Base-by-base conservation (phyloP, 1,140 invertebrate genomes). In the Acromyrmex charruanus region DNA sequence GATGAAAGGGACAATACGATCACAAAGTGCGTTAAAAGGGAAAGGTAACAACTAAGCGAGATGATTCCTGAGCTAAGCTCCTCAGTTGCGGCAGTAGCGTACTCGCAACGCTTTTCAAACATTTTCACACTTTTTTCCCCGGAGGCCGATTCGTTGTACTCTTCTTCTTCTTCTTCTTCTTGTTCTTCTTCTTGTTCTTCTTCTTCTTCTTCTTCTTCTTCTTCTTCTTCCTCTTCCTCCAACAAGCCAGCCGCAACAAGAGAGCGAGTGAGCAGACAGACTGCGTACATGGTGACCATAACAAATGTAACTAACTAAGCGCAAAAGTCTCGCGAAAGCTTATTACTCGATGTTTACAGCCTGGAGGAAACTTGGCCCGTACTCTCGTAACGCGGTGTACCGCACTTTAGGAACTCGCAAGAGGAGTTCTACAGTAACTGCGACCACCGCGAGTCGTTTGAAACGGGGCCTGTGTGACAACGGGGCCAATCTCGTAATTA, bases 271-370 rank as follows among this genome's bases (percentile, higher is more conserved):
- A 69, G 21, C 53, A 58, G 39, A 18, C 21, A 51, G 63, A 58
- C 69, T 53, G 61, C 51, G 81, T 71, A 55, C 71, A 72, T 44
- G 63, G 75, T 80, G 25, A 61, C 39, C 65, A 65, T 85, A 90
- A 90, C 81, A 90, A 90, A 90, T 80, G 87, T 58, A 58, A 77
- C 65, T 90, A 90, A 89, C 89, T 90, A 90, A 90, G 89, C 89
- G 71, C 89, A 90, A 90, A 90, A 90, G 89, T 90, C 75, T 79
- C 81, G 81, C 81, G 77, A 86, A 90, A 90, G 89, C 89, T 85
- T 91, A 91, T 90, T 91, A 91, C 89, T 80, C 53, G 89, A 85
- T 91, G 89, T 90, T 91, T 90, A 90, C 87, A 88, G 77, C 84
- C 77, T 65, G 72, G 59, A 35, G 65, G 86, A 90, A 91, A 91